Base-by-base conservation (phyloP, 1,140 invertebrate genomes). In the Drosophila guanche region DNA sequence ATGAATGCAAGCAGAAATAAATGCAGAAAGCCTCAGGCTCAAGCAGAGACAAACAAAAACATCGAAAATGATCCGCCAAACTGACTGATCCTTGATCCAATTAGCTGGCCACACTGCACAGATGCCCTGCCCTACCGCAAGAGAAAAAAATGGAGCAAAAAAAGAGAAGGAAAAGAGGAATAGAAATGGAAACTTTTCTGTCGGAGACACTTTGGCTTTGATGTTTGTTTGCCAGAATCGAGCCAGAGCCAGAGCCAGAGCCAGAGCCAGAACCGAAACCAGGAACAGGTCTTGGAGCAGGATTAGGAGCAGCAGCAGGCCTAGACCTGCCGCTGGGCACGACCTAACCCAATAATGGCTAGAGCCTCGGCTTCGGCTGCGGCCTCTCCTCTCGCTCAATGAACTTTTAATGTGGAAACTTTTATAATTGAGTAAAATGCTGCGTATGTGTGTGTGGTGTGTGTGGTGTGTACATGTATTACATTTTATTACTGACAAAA, bases 401-500 rank as follows among this genome's bases (percentile, higher is more conserved):
- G 80, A 90, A 90, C 80, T 89, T 90, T 90, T 90, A 90, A 90
- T 90, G 84, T 90, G 78, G 68, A 90, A 90, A 90, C 89, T 90
- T 90, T 90, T 90, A 89, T 90, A 90, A 90, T 90, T 90, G 89
- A 90, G 84, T 90, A 90, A 90, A 90, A 90, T 85, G 68, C 61
- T 72, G 58, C 79, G 58, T 73, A 46, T 71, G 14, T 54, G 16
- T 51, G 43, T 59, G 23, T 46, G 27, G 0, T 37, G 23, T 52
- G 55, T 27, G 43, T 55, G 37, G 40, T 61, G 14, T 59, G 50
- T 56, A 59, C 61, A 62, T 88, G 78, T 81, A 88, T 89, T 88
- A 88, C 76, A 88, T 83, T 88, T 88, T 76, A 88, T 88, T 88
- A 83, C 78, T 81, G 67, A 69, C 70, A 71, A 79, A 77, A 76